Percentiles rank a stretch among this genome's conserved stretches.
These are phyloP conservation scores for Muntiacus reevesi DNA, from an alignment of 2,113 vertebrate species.

Conservation along the genomic window DNA sequence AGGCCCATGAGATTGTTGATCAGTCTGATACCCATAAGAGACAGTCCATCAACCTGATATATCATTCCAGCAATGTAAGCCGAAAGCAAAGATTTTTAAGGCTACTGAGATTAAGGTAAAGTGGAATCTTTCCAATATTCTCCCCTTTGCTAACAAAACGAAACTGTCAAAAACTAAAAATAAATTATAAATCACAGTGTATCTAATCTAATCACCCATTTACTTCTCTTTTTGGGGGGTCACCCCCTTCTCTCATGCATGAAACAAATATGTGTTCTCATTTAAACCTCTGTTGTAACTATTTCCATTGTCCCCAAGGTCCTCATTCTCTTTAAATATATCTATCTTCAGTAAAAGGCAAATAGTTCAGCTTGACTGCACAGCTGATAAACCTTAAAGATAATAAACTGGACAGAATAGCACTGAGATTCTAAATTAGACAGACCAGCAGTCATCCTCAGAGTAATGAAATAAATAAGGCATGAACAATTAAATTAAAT, in stretches of 20 bases:
- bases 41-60: not conserved
- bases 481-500: conserved; percentile 35
- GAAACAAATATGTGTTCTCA: not conserved
- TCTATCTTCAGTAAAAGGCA: conserved; percentile 23
- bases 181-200: not conserved
- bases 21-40: not conserved
- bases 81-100: conserved; percentile 30
- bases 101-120: not conserved
- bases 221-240: not conserved
- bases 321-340: not conserved
- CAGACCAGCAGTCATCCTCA: not conserved
- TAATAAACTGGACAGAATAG: conserved; percentile 23
- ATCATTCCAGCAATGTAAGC: not conserved
- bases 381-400: conserved; percentile 42
- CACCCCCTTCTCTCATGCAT: not conserved
- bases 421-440: not conserved
- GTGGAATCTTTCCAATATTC: not conserved
- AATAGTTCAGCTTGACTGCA: conserved; percentile 16
- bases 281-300: not conserved
- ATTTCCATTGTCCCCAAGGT: not conserved
- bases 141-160: not conserved
- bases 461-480: not conserved
- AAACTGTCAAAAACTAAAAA: not conserved
- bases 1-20: not conserved
- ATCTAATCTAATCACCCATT: not conserved